Evolutionary conservation across 2,113 vertebrate genomes (phyloP).

Genomic region (Antechinus flavipes): DNA sequence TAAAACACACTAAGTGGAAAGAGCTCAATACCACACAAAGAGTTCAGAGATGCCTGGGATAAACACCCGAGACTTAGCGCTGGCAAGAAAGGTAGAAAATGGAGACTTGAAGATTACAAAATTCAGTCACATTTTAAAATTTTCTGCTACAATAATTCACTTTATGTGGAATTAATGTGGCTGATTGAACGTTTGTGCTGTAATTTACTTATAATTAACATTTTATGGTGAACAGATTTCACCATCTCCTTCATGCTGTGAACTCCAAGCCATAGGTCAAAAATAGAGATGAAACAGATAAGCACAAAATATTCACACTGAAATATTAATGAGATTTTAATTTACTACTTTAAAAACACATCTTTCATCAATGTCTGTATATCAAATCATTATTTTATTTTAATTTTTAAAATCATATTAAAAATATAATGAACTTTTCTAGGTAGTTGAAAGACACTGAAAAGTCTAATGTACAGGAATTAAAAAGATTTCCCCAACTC

Average conservation of each 20-base stretch:
- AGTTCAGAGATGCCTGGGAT: constrained; percentile 61
- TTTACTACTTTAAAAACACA: constrained; percentile 89
- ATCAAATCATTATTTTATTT: constrained; percentile 86
- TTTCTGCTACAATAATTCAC: constrained; percentile 92
- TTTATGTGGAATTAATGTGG: constrained; percentile 92
- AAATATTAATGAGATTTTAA: constrained; percentile 92
- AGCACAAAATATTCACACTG: constrained; percentile 87
- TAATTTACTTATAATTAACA: constrained; percentile 93
- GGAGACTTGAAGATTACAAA: constrained; percentile 85
- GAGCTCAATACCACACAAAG: constrained; percentile 48
- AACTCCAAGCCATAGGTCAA: constrained; percentile 91
- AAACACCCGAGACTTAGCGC: constrained; percentile 61
- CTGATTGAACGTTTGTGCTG: constrained; percentile 91
- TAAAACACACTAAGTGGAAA: constrained; percentile 38
- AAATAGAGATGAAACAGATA: constrained; percentile 91
- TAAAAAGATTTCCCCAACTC: constrained; percentile 56
- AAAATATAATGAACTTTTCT: constrained; percentile 83
- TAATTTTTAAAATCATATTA: constrained; percentile 83
- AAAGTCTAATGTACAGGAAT: constrained; percentile 64
- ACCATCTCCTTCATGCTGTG: constrained; percentile 89
- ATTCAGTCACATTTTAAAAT: constrained; percentile 92
- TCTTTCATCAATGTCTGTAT: constrained; percentile 87
- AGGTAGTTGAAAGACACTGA: constrained; percentile 78
- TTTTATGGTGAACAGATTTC: constrained; percentile 91
- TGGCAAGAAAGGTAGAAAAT: constrained; percentile 75